phyloP scores from a whole-genome alignment of 2,888 invertebrate genomes.

The Panorpa germanica region DNA sequence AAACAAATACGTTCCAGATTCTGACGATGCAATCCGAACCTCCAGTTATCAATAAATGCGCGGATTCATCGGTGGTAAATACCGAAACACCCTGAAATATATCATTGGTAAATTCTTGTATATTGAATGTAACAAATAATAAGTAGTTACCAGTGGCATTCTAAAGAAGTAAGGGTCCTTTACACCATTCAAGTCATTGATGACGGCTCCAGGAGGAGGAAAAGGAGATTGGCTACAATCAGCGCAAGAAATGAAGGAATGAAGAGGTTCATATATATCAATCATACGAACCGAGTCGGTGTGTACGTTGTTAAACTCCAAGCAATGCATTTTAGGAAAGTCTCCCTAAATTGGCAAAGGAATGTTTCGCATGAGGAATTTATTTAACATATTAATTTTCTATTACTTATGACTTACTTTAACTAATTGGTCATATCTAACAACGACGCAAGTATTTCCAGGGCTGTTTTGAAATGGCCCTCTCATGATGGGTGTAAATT shows the following conservation, averaged over 20 bases:
- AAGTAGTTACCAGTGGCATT: slow-evolving; percentile 29
- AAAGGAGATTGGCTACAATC: slow-evolving; percentile 26
- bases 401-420: slow-evolving; percentile 19
- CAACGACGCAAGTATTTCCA: slow-evolving; percentile 34
- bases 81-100: slow-evolving; percentile 37
- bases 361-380: not conserved
- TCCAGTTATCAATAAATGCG: slow-evolving; percentile 27
- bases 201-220: slow-evolving; percentile 28
- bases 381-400: slow-evolving; percentile 3
- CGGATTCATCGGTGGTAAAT: slow-evolving; percentile 39
- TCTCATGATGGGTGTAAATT: slow-evolving; percentile 37
- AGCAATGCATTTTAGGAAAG: slow-evolving; percentile 28
- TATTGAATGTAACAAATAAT: no score
- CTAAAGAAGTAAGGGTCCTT: slow-evolving; percentile 35
- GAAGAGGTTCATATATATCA: slow-evolving; percentile 41
- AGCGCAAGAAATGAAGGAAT: slow-evolving; percentile 49
- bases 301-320: slow-evolving; percentile 37
- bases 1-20: slow-evolving; percentile 67
- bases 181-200: slow-evolving; percentile 35
- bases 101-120: no score
- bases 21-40: slow-evolving; percentile 57
- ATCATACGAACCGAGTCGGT: slow-evolving; percentile 52
- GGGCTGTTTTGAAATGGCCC: slow-evolving; percentile 54
- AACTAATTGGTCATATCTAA: slow-evolving; percentile 36
- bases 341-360: slow-evolving; percentile 20